A percentile compares a stretch with the other conserved stretches of the same genome.
Evolutionary conservation across 2,888 invertebrate genomes (phyloP).

Genomic region (Caenorhabditis parvicauda): DNA sequence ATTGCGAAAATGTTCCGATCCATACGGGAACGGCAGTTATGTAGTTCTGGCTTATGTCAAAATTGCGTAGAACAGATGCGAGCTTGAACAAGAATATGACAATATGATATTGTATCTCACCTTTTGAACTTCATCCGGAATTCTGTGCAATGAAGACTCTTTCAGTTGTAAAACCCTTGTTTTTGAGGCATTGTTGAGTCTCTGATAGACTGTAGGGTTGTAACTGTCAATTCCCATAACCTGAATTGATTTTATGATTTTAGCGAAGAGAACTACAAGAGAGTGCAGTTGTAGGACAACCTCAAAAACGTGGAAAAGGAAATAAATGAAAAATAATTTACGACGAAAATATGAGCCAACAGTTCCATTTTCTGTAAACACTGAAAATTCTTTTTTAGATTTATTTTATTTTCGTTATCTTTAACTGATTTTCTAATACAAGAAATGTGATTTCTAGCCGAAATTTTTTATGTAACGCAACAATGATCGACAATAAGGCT

Average conservation of each 20-base stretch:
- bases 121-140: constrained; percentile 48
- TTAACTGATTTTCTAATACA: no score
- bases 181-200: constrained; percentile 77
- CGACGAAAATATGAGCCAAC: no score
- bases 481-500: no score
- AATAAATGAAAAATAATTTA: not conserved
- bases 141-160: constrained; percentile 76
- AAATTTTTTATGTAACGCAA: no score
- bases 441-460: no score
- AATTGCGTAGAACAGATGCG: constrained; percentile 74
- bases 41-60: constrained; percentile 89
- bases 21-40: constrained; percentile 70
- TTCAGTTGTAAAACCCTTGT: constrained; percentile 89
- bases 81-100: constrained; percentile 25
- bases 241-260: not conserved
- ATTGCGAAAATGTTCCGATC: constrained; percentile 64
- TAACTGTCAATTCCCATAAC: constrained; percentile 25
- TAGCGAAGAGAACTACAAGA: not conserved
- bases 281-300: not conserved
- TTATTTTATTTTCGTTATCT: no score
- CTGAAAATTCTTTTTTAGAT: no score
- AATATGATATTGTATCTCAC: constrained; percentile 10
- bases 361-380: no score
- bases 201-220: constrained; percentile 17
- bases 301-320: not conserved